phyloP scores from a whole-genome alignment of 2,797 vertebrate species.

The Lateolabrax maculatus region DNA sequence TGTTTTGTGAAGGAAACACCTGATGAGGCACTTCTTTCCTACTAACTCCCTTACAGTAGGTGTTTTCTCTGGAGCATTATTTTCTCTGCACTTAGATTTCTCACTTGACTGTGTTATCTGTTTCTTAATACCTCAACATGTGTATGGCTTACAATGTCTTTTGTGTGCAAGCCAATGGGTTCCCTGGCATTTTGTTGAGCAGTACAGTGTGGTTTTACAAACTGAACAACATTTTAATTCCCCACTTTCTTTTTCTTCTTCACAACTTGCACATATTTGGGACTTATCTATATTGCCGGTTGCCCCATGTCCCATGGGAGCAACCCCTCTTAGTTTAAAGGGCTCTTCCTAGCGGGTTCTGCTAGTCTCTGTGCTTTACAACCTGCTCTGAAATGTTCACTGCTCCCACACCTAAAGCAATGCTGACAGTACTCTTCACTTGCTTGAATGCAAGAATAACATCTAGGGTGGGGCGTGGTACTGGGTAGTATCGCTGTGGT shows the following conservation, averaged over 20 bases:
- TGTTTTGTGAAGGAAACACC: no score
- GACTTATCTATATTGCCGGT: constrained; percentile 12
- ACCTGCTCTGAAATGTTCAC: constrained; percentile 35
- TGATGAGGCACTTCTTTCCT: no score
- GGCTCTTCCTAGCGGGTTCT: background rate
- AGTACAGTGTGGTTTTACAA: constrained; percentile 33
- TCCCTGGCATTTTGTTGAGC: constrained; percentile 28
- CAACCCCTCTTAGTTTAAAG: constrained; percentile 45
- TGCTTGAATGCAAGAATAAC: background rate
- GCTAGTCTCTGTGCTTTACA: constrained; percentile 12
- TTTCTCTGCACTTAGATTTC: no score
- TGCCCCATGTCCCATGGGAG: constrained; percentile 11
- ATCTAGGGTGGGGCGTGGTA: background rate
- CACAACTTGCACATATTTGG: constrained; percentile 24
- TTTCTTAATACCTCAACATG: background rate
- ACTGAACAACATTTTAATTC: constrained; percentile 21
- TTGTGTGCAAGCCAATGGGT: constrained; percentile 34
- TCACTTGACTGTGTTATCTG: no score
- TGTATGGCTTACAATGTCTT: constrained; percentile 15
- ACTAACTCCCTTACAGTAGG: no score
- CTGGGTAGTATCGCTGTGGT: constrained; percentile 5
- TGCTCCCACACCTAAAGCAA: constrained; percentile 42
- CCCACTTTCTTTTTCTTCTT: background rate
- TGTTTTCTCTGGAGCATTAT: no score
- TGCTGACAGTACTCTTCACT: constrained; percentile 34